phyloP scores from a whole-genome alignment of 2,888 invertebrate species.

The Drosophila pseudotakahashii region DNA sequence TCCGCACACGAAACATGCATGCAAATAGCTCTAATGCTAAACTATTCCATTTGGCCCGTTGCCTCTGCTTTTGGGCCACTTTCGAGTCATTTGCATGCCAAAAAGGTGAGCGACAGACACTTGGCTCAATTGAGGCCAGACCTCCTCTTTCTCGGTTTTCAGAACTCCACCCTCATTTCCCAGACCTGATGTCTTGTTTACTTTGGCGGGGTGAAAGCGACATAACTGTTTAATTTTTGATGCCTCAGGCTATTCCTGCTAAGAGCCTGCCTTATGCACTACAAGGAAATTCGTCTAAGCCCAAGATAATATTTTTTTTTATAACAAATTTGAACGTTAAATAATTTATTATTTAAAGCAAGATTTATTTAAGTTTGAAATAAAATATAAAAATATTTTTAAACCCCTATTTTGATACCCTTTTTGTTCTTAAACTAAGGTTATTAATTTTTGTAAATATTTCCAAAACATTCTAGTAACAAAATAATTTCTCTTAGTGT shows the following conservation, averaged over 20 bases:
- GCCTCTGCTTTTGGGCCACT: slow-evolving; percentile 45
- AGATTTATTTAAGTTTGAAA: too few species aligned
- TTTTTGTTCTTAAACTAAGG: too few species aligned
- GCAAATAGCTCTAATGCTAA: slow-evolving; percentile 57
- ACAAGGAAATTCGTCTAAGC: not conserved
- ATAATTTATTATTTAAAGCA: too few species aligned
- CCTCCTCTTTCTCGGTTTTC: slow-evolving; percentile 32
- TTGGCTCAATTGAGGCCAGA: slow-evolving; percentile 42
- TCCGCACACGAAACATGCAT: slow-evolving; percentile 51
- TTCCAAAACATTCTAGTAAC: too few species aligned
- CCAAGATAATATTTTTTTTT: not conserved
- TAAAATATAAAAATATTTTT: too few species aligned
- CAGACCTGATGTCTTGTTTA: slow-evolving; percentile 59
- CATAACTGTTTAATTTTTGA: slow-evolving; percentile 67
- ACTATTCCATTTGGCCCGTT: slow-evolving; percentile 44
- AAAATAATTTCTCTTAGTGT: not conserved
- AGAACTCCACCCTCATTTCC: slow-evolving; percentile 12
- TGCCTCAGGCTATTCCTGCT: slow-evolving; percentile 36
- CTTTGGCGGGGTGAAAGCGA: slow-evolving; percentile 45
- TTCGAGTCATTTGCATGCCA: slow-evolving; percentile 59
- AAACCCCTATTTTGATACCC: too few species aligned
- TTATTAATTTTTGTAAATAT: not conserved
- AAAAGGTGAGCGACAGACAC: slow-evolving; percentile 50
- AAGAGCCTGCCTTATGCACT: slow-evolving; percentile 7
- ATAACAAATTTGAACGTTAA: too few species aligned